Evolutionary conservation across 2,888 invertebrate species (phyloP), one percentile per base, ranked within the genome.

Genomic region (Tenthredo livida): DNA sequence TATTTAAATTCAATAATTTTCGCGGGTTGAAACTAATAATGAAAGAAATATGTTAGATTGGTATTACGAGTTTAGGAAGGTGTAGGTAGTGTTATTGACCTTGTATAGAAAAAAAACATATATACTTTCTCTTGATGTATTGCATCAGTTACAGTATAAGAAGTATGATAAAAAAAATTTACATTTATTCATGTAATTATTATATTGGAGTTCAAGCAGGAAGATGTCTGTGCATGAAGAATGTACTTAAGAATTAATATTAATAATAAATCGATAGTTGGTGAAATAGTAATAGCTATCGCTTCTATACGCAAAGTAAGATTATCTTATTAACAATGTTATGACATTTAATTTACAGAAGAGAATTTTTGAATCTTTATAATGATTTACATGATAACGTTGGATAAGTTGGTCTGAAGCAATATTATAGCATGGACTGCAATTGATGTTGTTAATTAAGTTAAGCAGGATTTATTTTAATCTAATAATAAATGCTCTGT

Each of bases 1-100:
- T 21, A 43, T 40, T 73, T 73, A 25, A 73, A 73, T 73, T 73
- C 21, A 73, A 73, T 5, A 70, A 73, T 73, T 73, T 40, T 73
- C 73, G 67, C 67, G 67, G 33, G 43, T 33, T 40, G 21, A n/a
- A n/a, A 61, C 21, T 61, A 61, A 25, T 21, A 73, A 73, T 4
- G n/a, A 70, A 33, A 37, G 15, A 70, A 70, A 33, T 21, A 21
- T 73, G 12, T 73, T 43, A 43, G 40, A 73, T 40, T 43, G 12
- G 21, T 73, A 43, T n/a, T 54, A 29, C 17, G 10, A 29, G 77
- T 50, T 54, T 33, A 73, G 29, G 17, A 54, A n/a, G n/a, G 9
- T 29, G n/a, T 54, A 50, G 25, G n/a, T 54, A 50, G 25, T 50
- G 33, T 54, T 40, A 77, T 54, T 50, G 29, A 77, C 54, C 77